Evolutionary conservation across 2,888 invertebrate genomes (phyloP), one percentile per base, ranked within the genome.

Genomic region (Temnothorax rugatulus): DNA sequence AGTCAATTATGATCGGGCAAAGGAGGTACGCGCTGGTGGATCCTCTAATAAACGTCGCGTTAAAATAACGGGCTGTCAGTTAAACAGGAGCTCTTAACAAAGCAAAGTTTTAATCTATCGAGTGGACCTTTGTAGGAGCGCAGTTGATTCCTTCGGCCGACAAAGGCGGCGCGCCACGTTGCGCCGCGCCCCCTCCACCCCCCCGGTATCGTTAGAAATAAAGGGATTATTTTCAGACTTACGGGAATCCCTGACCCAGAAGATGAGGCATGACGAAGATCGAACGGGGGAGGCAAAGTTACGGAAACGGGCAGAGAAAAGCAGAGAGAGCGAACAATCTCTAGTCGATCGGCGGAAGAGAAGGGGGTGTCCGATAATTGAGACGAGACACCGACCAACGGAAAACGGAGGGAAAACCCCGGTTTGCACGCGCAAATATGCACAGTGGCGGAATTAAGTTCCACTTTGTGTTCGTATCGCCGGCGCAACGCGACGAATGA

Each of bases 21-120:
- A 73, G 47, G 18, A 61, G 59, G 59, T 50, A n/a, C 59, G 79
- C 73, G 73, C 59, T n/a, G 44, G 9, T 34, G 59, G 79, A 73
- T 81, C 38, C 47, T 73, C 73, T 81, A 81, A 81, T 81, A 81
- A 81, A 81, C 25, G 79, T 81, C 73, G 79, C 79, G 79, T 44
- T 73, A 73, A 73, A 81, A 81, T 73, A 81, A 73, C 73, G 73
- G 59, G 25, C 52, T 44, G 79, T 61, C 79, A 61, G 79, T 81
- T 81, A 81, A 81, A 59, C 59, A 38, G 59, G n/a, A 59, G 59
- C 79, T 73, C 73, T 81, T 73, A 61, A 81, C 79, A 73, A 81
- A 73, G 59, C 79, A 69, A 69, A 73, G 79, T 81, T 81, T 81
- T 81, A 81, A 81, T 81, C 73, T 81, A 81, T 81, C 73, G 73